Base-by-base conservation (phyloP, 1,140 invertebrate species). In the Neomicropteryx cornuta region DNA sequence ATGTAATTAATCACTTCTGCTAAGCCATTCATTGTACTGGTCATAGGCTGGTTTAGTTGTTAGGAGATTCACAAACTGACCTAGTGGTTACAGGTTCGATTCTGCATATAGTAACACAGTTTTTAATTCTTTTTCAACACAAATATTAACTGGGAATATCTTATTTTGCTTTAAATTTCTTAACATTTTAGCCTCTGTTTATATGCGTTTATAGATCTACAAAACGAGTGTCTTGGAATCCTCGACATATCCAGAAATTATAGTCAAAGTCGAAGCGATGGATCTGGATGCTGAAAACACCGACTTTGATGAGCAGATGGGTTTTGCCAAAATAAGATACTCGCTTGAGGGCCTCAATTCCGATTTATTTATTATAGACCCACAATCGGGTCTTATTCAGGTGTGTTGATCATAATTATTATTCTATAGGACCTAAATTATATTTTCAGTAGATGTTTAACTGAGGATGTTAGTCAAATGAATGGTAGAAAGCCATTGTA, bases 221-320 rank as follows among this genome's bases (percentile, higher is more conserved):
- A 77, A 77, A 51, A 74, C 79, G 5, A 75, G 75, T 19, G 69
- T 87, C 3, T 46, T 75, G 1, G 85, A 88, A 60, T 82, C 81
- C 6, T 71, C 74, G 1, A 71, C 73, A 27, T 67, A 81, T 39
- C 75, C 77, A 0, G 79, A 82, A 47, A 62, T 72, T 2, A 68
- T 90, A 20, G 46, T 85, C 2, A 77, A 69, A 1, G 79, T 85
- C 0, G 70, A 71, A 45, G 86, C 86, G 0, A 69, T 56, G 1
- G 86, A 89, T 50, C 66, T 70, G 42, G 85, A 88, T 51, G 77
- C 74, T 8, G 67, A 74, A 0, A 58, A 73, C 2, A 77, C 72
- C 0, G 66, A 72, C 2, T 60, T 73, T 18, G 76, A 81, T 46
- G 66, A 74, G 30, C 55, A 57, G 2, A 58, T 72, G 35, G 81